Base-by-base conservation (phyloP, 2,113 vertebrate genomes). In the Aleadryas rufinucha region DNA sequence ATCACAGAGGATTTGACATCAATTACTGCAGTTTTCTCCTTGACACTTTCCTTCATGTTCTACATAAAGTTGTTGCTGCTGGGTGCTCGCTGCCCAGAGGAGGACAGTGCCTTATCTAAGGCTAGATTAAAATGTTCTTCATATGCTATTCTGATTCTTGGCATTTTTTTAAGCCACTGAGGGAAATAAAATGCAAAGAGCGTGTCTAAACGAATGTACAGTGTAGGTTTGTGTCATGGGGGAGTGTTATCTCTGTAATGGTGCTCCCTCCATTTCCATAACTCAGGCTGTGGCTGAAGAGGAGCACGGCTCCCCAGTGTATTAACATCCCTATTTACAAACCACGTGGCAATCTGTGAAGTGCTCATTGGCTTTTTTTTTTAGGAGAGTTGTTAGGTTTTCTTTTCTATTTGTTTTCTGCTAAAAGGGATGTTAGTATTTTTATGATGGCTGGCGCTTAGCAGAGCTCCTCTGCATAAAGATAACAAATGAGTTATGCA, bases 401-500 rank as follows among this genome's bases (percentile, higher is more conserved):
- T 70, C 84, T 91, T 70, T 64, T 61, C 45, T 79, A 47, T 96
- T 95, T 93, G 89, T 87, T 95, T 65, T 90, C 61, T 39, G 69
- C 74, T 68, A 71, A 94, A 85, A 90, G 60, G 64, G 66, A 76
- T 47, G 87, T 89, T 69, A 50, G 52, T 87, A 41, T 96, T 96
- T 96, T 95, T 85, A 30, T 65, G 85, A 75, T 54, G 82, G 61
- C 69, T 94, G 88, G 71, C 16, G 8, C 63, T 94, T 89, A 85
- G 75, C 7, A 2, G 82, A 96, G 53, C 63, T 83, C 93, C 87
- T 93, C 47, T 84, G 83, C 64, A 76, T 49, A 82, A 93, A 86
- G 92, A 92, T 77, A 87, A 95, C 94, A 93, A 94, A 93, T 91
- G 66, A 97, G 68, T 89, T 93, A 69, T 12, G 54, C 2, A 37